phyloP scores from a whole-genome alignment of 1,140 invertebrate genomes.

The Psix sp. region DNA sequence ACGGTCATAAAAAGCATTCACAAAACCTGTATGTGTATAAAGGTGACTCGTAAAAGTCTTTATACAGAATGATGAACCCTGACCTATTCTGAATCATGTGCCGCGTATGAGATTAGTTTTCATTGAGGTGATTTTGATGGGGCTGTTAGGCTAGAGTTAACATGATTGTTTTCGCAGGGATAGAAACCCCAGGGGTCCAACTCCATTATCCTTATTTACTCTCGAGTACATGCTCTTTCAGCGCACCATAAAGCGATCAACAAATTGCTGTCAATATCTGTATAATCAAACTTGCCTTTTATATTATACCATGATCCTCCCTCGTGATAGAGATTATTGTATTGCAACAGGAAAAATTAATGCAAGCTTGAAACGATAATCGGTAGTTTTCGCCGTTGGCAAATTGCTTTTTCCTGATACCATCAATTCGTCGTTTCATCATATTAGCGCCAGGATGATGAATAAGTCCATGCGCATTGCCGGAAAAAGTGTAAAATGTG shows the following conservation, averaged over 20 bases:
- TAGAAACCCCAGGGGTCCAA: constrained; percentile 59
- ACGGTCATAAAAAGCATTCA: neutral
- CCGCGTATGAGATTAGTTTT: constrained; percentile 66
- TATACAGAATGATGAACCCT: constrained; percentile 44
- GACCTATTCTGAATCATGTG: constrained; percentile 56
- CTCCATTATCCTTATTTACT: constrained; percentile 64
- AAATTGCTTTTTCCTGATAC: neutral
- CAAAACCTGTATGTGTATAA: constrained; percentile 19
- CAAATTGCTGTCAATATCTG: constrained; percentile 59
- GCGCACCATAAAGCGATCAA: constrained; percentile 56
- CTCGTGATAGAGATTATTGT: constrained; percentile 40
- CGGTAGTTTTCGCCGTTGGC: neutral
- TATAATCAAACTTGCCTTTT: constrained; percentile 58
- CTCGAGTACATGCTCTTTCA: constrained; percentile 55
- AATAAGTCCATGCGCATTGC: neutral
- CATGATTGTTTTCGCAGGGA: constrained; percentile 56
- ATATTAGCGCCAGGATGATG: constrained; percentile 4
- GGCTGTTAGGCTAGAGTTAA: constrained; percentile 55
- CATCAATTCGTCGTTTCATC: too few relatives aligned
- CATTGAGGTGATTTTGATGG: constrained; percentile 63
- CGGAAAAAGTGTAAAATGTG: constrained; percentile 9
- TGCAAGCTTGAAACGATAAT: neutral
- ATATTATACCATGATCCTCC: constrained; percentile 25
- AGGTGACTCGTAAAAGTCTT: constrained; percentile 31
- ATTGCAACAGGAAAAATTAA: constrained; percentile 1